Evolutionary conservation across 2,797 vertebrate genomes (phyloP).

Genomic region (Pantherophis vulpinus): DNA sequence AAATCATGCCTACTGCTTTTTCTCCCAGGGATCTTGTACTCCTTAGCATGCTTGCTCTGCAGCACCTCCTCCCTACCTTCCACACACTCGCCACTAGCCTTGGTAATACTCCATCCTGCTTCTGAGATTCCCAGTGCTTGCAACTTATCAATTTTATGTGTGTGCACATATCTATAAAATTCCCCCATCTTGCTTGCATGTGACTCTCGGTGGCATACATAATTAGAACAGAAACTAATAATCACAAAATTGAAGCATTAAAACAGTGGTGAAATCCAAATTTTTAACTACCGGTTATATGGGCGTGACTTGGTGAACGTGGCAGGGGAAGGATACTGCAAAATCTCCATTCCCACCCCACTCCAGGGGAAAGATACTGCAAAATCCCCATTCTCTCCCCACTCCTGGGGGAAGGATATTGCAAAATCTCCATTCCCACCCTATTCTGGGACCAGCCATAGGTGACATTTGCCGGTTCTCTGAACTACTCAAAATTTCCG

Average conservation of each 20-base stretch:
- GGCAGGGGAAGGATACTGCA: no score
- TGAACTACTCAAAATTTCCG: no score
- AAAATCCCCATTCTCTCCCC: no score
- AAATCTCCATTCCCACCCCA: no score
- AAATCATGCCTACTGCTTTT: background rate
- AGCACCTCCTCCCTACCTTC: background rate
- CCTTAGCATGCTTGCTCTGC: background rate
- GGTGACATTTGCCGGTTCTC: no score
- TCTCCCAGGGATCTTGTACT: background rate
- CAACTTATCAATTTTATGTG: background rate
- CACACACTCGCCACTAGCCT: background rate
- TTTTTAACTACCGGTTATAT: no score
- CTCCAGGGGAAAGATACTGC: no score
- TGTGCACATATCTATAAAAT: background rate
- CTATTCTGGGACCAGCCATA: no score
- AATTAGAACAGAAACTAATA: background rate
- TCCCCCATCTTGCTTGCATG: background rate
- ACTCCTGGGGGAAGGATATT: no score
- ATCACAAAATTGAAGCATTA: background rate
- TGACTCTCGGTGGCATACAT: background rate
- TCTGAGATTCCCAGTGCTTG: background rate
- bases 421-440: no score
- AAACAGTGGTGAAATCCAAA: background rate
- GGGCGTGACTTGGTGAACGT: no score
- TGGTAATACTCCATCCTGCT: background rate